A percentile compares a stretch with the other conserved stretches of the same genome.
phyloP scores from a whole-genome alignment of 1,140 invertebrate species.

The Orius insidiosus region DNA sequence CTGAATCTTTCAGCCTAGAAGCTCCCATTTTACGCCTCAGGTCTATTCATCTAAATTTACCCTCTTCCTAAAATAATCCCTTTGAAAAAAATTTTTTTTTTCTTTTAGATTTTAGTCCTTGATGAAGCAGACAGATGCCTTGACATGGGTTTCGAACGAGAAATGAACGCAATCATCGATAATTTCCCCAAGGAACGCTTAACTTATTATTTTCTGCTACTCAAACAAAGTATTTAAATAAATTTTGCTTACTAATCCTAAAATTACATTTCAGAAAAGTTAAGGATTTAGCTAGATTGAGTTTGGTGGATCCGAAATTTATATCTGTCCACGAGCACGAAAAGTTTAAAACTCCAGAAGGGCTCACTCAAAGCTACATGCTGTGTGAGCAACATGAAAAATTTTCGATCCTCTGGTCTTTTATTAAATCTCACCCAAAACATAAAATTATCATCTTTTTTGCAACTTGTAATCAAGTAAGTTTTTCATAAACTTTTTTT shows the following conservation, averaged over 20 bases:
- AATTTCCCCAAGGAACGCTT: conserved; percentile 79
- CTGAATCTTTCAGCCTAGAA: too few species aligned
- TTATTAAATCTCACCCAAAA: conserved; percentile 81
- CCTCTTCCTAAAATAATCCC: neutral
- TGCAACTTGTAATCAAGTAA: conserved; percentile 85
- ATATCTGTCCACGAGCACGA: conserved; percentile 80
- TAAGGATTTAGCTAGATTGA: conserved; percentile 77
- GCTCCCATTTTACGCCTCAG: too few species aligned
- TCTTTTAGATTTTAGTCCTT: conserved; percentile 50
- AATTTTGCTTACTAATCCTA: too few species aligned
- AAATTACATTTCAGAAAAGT: conserved; percentile 47
- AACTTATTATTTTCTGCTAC: conserved; percentile 96
- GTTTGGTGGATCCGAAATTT: conserved; percentile 81
- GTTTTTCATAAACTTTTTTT: conserved; percentile 9
- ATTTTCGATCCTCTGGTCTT: conserved; percentile 86
- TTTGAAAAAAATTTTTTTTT: conserved; percentile 1
- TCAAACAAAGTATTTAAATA: conserved; percentile 64
- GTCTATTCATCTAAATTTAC: too few species aligned
- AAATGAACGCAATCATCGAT: conserved; percentile 88
- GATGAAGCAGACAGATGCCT: conserved; percentile 95
- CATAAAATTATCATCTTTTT: conserved; percentile 90
- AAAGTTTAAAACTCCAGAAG: conserved; percentile 56
- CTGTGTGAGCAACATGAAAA: conserved; percentile 84
- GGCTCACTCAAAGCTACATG: conserved; percentile 77
- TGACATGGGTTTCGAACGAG: conserved; percentile 82